Conservation (phyloP, 2,113 vertebrate species). For the Melanocharis versteri region DNA sequence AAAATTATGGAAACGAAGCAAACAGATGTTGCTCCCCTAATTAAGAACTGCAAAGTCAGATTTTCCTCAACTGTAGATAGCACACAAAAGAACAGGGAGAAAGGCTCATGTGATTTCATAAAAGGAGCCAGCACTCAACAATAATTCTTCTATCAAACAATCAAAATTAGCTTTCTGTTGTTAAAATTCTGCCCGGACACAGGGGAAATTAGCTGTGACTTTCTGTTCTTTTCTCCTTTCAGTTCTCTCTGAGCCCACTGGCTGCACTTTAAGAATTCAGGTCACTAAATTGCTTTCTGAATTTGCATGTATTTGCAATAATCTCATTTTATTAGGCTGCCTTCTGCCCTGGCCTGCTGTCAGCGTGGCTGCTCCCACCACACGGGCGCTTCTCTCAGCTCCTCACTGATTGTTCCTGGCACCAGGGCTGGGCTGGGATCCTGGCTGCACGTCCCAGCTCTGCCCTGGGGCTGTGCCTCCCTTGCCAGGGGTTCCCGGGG, state of each 20-base stretch:
- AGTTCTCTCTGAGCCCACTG: neutral
- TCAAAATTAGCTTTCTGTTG: slow-evolving; percentile 46
- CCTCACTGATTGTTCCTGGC: neutral
- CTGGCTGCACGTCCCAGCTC: neutral
- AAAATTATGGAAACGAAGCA: slow-evolving; percentile 38
- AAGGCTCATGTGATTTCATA: slow-evolving; percentile 7
- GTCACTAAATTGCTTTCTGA: slow-evolving; percentile 1
- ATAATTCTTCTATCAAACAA: slow-evolving; percentile 41
- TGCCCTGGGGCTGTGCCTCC: neutral
- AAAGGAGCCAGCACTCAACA: slow-evolving; percentile 25
- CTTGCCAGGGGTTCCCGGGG: neutral
- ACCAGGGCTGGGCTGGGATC: neutral
- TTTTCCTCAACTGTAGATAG: neutral
- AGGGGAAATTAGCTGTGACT: slow-evolving; percentile 32
- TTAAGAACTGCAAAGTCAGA: slow-evolving; percentile 29
- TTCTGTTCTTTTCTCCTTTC: neutral
- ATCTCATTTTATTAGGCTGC: slow-evolving; percentile 7
- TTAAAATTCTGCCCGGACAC: slow-evolving; percentile 26
- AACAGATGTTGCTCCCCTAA: slow-evolving; percentile 15
- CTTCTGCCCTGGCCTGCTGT: neutral
- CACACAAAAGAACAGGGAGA: neutral
- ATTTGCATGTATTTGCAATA: slow-evolving; percentile 44
- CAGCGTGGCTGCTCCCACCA: neutral
- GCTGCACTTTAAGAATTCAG: slow-evolving; percentile 38
- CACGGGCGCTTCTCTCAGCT: neutral